A percentile compares a stretch with the other conserved stretches of the same genome.
phyloP scores from a whole-genome alignment of 2,888 invertebrate genomes.

The Xestia rhomboidea region DNA sequence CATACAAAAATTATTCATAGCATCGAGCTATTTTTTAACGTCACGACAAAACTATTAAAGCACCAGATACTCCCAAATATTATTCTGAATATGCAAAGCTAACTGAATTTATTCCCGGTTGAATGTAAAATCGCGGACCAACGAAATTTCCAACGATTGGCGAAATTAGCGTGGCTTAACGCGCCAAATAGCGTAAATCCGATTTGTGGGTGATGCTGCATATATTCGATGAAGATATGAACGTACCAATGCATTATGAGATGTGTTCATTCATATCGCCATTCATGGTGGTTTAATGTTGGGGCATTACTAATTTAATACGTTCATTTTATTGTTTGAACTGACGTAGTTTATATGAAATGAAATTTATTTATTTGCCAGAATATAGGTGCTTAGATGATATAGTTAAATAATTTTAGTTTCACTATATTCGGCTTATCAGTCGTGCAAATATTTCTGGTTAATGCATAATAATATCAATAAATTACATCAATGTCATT shows the following conservation, averaged over 20 bases:
- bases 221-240: slow-evolving; percentile 63
- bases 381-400: too few species aligned
- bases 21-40: slow-evolving; percentile 20
- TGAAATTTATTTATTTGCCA: too few species aligned
- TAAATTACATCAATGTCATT: too few species aligned
- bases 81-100: slow-evolving; percentile 60
- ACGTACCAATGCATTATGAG: slow-evolving; percentile 49
- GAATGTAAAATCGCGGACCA: slow-evolving; percentile 63
- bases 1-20: slow-evolving; percentile 22
- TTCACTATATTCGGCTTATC: too few species aligned
- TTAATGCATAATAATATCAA: too few species aligned
- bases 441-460: too few species aligned
- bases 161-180: slow-evolving; percentile 73
- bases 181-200: slow-evolving; percentile 71
- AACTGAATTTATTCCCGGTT: slow-evolving; percentile 64
- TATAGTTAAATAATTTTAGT: too few species aligned
- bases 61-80: slow-evolving; percentile 47
- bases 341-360: background rate
- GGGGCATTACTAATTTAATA: slow-evolving; percentile 16
- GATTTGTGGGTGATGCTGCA: slow-evolving; percentile 68
- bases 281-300: slow-evolving; percentile 27
- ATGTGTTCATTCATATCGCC: slow-evolving; percentile 37
- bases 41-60: slow-evolving; percentile 48
- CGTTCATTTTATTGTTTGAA: slow-evolving; percentile 4
- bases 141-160: slow-evolving; percentile 66